These are phyloP conservation scores for Dendronephthya gigantea DNA, from an alignment of 64 coral and sea anemone species.

Conservation along the genomic window DNA sequence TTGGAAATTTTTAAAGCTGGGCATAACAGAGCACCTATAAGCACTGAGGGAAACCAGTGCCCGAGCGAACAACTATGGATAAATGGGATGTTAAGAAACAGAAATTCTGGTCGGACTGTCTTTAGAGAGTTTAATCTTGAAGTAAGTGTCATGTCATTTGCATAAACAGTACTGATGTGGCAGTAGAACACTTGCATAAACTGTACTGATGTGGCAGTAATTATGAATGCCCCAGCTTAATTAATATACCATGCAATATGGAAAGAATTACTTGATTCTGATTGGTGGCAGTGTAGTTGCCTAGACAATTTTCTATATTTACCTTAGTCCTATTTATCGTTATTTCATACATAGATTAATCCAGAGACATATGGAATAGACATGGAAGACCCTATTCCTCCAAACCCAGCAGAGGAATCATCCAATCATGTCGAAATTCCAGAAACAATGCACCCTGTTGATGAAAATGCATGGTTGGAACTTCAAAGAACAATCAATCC, in stretches of 20 bases:
- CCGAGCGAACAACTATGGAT: conserved; percentile 15
- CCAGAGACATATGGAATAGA: background rate
- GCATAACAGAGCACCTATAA: background rate
- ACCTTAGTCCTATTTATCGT: background rate
- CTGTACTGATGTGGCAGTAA: no score
- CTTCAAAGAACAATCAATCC: background rate
- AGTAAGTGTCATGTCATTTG: background rate
- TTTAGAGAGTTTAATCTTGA: background rate
- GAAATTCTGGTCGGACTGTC: background rate
- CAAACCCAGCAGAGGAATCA: background rate
- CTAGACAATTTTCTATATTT: no score
- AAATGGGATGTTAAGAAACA: conserved; percentile 11
- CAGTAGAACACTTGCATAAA: background rate
- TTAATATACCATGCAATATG: no score
- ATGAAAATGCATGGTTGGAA: background rate
- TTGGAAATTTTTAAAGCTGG: background rate
- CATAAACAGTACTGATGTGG: background rate
- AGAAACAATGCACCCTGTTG: background rate
- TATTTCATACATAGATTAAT: background rate
- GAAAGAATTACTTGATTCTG: no score
- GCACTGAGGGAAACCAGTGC: conserved; percentile 9
- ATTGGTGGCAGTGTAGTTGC: no score
- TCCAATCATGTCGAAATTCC: background rate
- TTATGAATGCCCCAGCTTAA: no score
- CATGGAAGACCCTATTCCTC: background rate